Base-by-base conservation (phyloP, 2,797 vertebrate species). In the Etheostoma nigrum region DNA sequence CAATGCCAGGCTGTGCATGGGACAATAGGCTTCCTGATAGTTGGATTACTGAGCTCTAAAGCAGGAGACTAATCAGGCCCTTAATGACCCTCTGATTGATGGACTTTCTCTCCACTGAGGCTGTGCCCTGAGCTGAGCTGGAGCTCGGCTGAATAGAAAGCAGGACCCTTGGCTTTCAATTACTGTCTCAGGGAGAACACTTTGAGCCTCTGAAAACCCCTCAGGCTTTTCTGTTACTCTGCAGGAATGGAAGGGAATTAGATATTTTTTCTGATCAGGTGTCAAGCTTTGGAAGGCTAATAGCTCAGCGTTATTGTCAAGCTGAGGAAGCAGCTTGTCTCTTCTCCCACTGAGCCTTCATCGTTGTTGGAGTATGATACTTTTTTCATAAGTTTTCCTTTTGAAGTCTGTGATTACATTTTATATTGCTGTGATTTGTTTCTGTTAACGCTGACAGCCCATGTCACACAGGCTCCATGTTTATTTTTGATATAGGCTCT, bases 1-100 rank as follows among this genome's bases (percentile, higher is more conserved):
- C 0, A 4, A 49, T 74, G 82, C 68, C 64, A 62, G 67, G 15
- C 75, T 6, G 33, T 36, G 58, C 36, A 23, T 18, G 42, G 67
- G 60, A 85, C 84, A 84, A 84, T 51, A 44, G 67, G 52, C 54
- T 61, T 51, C 77, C 62, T 77, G 67, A 85, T 74, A 79, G 84
- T 77, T 51, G 82, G 85, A 79, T 81, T 64, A 69, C 47, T 47
- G 64, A 21, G 68, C 67, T 68, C 60, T 58, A 68, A 79, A 84
- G 83, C 86, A 67, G 77, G 61, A 74, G 66, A 45, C 72, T 83
- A 85, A 80, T 83, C 83, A 63, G 76, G 66, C 62, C 68, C 5
- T 27, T 87, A 86, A 88, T 82, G 82, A 87, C 53, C 81, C 74
- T 64, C 54, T 89, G 83, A 88, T 87, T 81, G 88, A 89, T 83